These are phyloP conservation scores for Phyllotreta cruciferae DNA, from an alignment of 2,888 invertebrate genomes.

Conservation along the genomic window DNA sequence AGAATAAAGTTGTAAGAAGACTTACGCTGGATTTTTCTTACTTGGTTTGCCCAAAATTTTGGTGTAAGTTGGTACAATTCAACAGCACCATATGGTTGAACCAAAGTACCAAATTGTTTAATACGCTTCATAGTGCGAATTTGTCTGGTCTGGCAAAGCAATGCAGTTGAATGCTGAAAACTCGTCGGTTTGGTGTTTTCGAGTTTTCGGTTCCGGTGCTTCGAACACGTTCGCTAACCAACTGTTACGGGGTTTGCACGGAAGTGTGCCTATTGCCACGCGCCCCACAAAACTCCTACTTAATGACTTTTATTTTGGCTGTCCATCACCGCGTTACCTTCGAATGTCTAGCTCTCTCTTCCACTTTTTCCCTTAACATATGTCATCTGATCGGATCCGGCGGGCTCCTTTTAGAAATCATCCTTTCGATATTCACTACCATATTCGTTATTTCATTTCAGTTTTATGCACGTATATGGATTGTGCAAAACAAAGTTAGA, in stretches of 20 bases:
- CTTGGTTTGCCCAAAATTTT: too few relatives aligned
- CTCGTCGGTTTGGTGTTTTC: conserved; percentile 41
- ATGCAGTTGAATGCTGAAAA: conserved; percentile 17
- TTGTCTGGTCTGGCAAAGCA: too few relatives aligned
- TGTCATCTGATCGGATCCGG: conserved; percentile 15
- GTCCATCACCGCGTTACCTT: conserved; percentile 24
- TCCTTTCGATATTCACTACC: background rate
- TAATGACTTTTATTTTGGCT: conserved; percentile 29
- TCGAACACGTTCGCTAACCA: conserved; percentile 51
- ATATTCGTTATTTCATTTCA: background rate
- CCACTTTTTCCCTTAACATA: conserved; percentile 23
- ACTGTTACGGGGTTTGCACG: conserved; percentile 57
- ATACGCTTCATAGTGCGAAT: too few relatives aligned
- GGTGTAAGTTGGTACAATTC: too few relatives aligned
- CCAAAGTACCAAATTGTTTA: too few relatives aligned
- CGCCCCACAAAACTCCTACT: conserved; percentile 43
- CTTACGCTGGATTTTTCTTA: too few relatives aligned
- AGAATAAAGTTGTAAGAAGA: too few relatives aligned
- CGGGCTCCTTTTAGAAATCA: background rate
- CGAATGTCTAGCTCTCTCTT: conserved; percentile 22
- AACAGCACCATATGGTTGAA: too few relatives aligned
- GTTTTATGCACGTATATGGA: background rate
- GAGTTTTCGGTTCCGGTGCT: conserved; percentile 54
- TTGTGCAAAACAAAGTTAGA: too few relatives aligned
- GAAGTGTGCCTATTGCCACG: conserved; percentile 57